Percentiles rank a stretch among this genome's conserved stretches.
phyloP scores from a whole-genome alignment of 2,888 invertebrate genomes.

The Melanostoma scalare region DNA sequence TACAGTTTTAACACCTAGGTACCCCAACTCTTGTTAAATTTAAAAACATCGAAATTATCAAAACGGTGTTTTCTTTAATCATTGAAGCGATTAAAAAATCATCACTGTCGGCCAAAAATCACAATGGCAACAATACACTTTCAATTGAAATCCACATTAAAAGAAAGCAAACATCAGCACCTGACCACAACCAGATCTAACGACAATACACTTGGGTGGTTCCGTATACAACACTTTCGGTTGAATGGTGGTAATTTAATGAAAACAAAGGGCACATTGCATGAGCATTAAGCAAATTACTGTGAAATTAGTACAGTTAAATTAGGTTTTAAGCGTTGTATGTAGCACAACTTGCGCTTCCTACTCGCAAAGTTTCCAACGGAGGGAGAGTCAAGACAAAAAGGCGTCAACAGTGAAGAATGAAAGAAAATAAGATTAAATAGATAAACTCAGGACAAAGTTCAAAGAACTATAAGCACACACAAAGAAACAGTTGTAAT shows the following conservation, averaged over 20 bases:
- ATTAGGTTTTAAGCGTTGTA: constrained; percentile 40
- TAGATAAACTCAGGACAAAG: constrained; percentile 25
- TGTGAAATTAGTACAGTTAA: constrained; percentile 49
- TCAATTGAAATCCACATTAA: constrained; percentile 28
- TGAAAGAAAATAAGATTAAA: constrained; percentile 1
- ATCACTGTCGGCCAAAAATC: constrained; percentile 9
- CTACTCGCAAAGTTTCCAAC: constrained; percentile 36
- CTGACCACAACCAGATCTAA: not conserved
- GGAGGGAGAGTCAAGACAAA: constrained; percentile 43
- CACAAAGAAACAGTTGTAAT: constrained; percentile 5
- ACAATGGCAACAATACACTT: not conserved
- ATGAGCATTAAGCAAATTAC: constrained; percentile 32
- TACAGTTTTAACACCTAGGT: too few relatives aligned
- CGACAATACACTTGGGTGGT: not conserved
- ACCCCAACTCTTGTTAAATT: not conserved
- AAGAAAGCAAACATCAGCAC: constrained; percentile 12
- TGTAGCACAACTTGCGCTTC: constrained; percentile 43
- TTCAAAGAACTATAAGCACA: constrained; percentile 34
- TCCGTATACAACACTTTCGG: not conserved
- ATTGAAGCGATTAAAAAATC: constrained; percentile 17
- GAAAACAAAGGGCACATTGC: constrained; percentile 43
- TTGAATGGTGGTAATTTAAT: constrained; percentile 12
- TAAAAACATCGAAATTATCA: not conserved
- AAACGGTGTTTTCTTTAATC: not conserved
- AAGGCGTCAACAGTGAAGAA: constrained; percentile 36